phyloP scores from a whole-genome alignment of 2,888 invertebrate species.

The Leucophenga maculata region DNA sequence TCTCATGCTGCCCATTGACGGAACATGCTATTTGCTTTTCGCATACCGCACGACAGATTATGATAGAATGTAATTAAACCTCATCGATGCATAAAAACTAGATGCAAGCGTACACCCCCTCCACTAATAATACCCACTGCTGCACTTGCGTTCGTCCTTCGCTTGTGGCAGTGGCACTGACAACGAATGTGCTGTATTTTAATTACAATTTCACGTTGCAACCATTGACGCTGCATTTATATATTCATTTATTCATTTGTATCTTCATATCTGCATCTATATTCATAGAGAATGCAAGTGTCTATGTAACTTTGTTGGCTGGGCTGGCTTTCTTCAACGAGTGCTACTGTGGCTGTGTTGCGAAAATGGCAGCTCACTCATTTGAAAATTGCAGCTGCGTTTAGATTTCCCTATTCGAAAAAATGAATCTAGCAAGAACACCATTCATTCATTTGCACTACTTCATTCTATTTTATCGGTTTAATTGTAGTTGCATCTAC shows the following conservation, averaged over 20 bases:
- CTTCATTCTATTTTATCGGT: not conserved
- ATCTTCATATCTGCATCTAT: not conserved
- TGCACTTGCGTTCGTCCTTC: not conserved
- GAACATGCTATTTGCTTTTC: conserved; percentile 36
- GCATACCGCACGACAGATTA: conserved; percentile 51
- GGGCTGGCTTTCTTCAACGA: too few relatives aligned
- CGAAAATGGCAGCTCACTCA: conserved; percentile 19
- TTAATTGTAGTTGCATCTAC: not conserved
- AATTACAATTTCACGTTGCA: conserved; percentile 33
- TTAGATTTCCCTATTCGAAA: not conserved
- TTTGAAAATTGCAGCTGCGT: conserved; percentile 23
- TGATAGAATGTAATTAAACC: conserved; percentile 65
- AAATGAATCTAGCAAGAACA: not conserved
- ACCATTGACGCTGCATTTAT: not conserved
- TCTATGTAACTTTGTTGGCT: not conserved
- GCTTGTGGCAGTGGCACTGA: conserved; percentile 18
- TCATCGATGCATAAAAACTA: conserved; percentile 62
- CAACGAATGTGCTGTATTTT: conserved; percentile 32
- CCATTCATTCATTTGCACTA: conserved; percentile 15
- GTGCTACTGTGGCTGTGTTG: not conserved
- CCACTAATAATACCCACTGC: not conserved
- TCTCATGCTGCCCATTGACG: not conserved
- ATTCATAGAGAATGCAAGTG: conserved; percentile 2
- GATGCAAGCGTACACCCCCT: conserved; percentile 27
- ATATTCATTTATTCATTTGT: conserved; percentile 31